These are phyloP conservation scores for Prietella phreatophila DNA, from an alignment of 2,113 vertebrate species.

Conservation along the genomic window DNA sequence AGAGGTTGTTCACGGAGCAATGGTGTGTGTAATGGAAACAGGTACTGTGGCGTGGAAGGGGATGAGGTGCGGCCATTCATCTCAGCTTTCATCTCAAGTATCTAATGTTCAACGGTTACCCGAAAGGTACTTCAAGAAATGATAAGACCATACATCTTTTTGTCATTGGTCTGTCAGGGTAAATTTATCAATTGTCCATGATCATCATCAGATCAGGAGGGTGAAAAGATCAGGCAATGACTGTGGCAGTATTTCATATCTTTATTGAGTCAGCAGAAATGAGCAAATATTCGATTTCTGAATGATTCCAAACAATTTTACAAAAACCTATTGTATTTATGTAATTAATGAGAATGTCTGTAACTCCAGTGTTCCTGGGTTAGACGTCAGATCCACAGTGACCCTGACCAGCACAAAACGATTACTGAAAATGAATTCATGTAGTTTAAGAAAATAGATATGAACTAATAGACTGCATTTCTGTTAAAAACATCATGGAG, in stretches of 20 bases:
- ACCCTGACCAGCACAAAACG: not conserved
- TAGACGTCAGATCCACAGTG: not conserved
- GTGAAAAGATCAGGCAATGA: conserved; percentile 12
- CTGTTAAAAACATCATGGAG: not conserved
- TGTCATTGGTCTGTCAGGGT: conserved; percentile 27
- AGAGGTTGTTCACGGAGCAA: conserved; percentile 33
- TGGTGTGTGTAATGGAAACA: conserved; percentile 50
- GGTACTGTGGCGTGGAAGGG: conserved; percentile 38
- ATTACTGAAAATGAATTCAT: not conserved
- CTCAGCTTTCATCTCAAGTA: conserved; percentile 31
- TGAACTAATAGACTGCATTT: not conserved
- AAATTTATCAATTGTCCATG: conserved; percentile 15
- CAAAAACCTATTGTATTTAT: not conserved
- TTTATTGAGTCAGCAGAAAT: not conserved
- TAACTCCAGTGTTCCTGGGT: not conserved
- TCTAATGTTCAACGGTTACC: not conserved
- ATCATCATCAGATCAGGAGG: not conserved
- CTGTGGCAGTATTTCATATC: not conserved
- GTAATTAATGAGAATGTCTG: not conserved
- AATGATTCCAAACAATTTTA: not conserved
- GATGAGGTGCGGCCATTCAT: conserved; percentile 18
- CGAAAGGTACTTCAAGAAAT: not conserved
- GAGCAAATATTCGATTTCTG: too few species aligned
- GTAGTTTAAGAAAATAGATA: not conserved
- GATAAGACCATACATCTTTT: conserved; percentile 27